A percentile compares a stretch with the other conserved stretches of the same genome.
phyloP scores from a whole-genome alignment of 2,113 vertebrate species.

The Festucalex cinctus region DNA sequence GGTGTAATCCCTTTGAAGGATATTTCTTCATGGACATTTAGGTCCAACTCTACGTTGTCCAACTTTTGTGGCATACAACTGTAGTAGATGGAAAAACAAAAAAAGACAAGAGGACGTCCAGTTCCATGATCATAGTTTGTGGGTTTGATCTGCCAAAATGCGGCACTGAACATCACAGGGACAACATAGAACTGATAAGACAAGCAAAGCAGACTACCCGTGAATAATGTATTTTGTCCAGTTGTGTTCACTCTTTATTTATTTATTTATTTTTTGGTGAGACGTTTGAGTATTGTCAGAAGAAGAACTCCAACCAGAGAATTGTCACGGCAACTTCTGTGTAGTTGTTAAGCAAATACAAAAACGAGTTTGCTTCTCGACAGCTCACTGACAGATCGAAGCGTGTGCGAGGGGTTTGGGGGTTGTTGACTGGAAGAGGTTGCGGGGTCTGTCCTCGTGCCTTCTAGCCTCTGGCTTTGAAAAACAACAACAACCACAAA shows the following conservation, averaged over 20 bases:
- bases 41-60: too few relatives aligned
- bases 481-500: slow-evolving; percentile 16
- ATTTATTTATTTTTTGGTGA: slow-evolving; percentile 16
- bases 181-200: too few relatives aligned
- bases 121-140: too few relatives aligned
- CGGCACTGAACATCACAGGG: too few relatives aligned
- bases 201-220: not conserved
- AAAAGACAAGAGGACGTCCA: too few relatives aligned
- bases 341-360: not conserved
- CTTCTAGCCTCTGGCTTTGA: slow-evolving; percentile 21
- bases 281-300: not conserved
- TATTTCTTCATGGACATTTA: too few relatives aligned
- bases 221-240: not conserved
- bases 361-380: slow-evolving; percentile 7
- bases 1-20: too few relatives aligned
- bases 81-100: too few relatives aligned
- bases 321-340: slow-evolving; percentile 25
- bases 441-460: slow-evolving; percentile 29
- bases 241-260: too few relatives aligned
- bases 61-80: too few relatives aligned
- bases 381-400: slow-evolving; percentile 2
- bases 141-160: too few relatives aligned
- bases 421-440: too few relatives aligned
- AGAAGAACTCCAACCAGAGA: slow-evolving; percentile 6
- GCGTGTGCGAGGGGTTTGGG: slow-evolving; percentile 6